phyloP scores from a whole-genome alignment of 2,888 invertebrate genomes.

The Acholoe squamosa region DNA sequence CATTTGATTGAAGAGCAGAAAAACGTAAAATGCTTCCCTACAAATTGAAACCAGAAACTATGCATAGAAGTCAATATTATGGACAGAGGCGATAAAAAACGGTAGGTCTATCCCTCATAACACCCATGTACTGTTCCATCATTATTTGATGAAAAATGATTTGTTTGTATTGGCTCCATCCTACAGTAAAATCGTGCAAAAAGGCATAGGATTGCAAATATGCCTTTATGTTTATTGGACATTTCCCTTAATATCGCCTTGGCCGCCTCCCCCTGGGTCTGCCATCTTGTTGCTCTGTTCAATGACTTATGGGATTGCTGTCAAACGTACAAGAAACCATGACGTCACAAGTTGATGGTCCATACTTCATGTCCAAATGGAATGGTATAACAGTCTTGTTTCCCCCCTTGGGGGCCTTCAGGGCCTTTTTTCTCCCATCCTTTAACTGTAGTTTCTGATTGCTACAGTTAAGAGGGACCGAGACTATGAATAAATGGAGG shows the following conservation, averaged over 20 bases:
- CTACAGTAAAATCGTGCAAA: not conserved
- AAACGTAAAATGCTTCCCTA: not conserved
- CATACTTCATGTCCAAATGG: slow-evolving; percentile 6
- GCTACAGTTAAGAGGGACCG: not conserved
- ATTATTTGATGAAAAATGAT: no score
- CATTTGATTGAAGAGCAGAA: not conserved
- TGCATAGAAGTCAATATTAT: not conserved
- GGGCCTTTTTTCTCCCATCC: not conserved
- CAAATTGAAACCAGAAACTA: not conserved
- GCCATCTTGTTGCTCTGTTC: not conserved
- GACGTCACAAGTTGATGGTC: slow-evolving; percentile 22
- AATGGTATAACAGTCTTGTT: not conserved
- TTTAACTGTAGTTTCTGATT: slow-evolving; percentile 1
- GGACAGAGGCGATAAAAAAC: not conserved
- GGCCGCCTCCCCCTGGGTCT: not conserved
- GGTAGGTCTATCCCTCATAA: no score
- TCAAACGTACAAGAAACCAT: not conserved
- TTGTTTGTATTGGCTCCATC: not conserved
- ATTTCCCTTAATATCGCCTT: slow-evolving; percentile 46
- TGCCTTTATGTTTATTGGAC: slow-evolving; percentile 17
- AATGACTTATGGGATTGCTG: slow-evolving; percentile 32
- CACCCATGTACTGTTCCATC: no score
- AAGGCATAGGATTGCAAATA: not conserved
- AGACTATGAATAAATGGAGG: not conserved
- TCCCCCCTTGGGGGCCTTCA: not conserved